These are phyloP conservation scores for Lithophane ornitopus DNA, from an alignment of 2,888 invertebrate species.

Conservation along the genomic window DNA sequence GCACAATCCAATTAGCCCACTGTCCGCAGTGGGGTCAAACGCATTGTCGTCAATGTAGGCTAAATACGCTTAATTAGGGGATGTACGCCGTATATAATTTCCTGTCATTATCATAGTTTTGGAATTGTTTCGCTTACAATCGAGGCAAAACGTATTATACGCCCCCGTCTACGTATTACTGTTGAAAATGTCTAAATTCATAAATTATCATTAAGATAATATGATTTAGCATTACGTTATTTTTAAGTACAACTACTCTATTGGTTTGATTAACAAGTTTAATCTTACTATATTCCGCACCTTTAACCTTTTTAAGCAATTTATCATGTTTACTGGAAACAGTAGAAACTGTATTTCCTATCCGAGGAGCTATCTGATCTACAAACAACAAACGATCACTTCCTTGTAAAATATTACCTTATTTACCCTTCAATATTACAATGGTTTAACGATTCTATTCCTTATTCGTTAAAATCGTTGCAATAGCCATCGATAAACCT, in stretches of 20 bases:
- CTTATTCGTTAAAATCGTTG: constrained; percentile 49
- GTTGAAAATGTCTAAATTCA: background rate
- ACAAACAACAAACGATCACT: constrained; percentile 23
- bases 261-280: background rate
- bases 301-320: constrained; percentile 14
- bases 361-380: constrained; percentile 9
- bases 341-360: constrained; percentile 15
- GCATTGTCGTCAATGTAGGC: constrained; percentile 74
- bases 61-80: constrained; percentile 80
- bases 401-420: constrained; percentile 39
- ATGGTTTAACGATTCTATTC: constrained; percentile 39
- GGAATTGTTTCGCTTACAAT: constrained; percentile 38
- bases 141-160: constrained; percentile 14
- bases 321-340: constrained; percentile 26
- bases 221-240: background rate
- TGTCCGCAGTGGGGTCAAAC: constrained; percentile 73
- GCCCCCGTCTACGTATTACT: background rate
- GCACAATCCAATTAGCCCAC: constrained; percentile 71
- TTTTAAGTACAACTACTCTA: background rate
- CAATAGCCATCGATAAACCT: constrained; percentile 58
- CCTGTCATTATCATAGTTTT: constrained; percentile 68
- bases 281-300: background rate
- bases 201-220: background rate
- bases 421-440: constrained; percentile 40
- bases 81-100: constrained; percentile 71